These are phyloP conservation scores for Magallana nippona DNA, from an alignment of 2,888 invertebrate genomes.

Conservation along the genomic window DNA sequence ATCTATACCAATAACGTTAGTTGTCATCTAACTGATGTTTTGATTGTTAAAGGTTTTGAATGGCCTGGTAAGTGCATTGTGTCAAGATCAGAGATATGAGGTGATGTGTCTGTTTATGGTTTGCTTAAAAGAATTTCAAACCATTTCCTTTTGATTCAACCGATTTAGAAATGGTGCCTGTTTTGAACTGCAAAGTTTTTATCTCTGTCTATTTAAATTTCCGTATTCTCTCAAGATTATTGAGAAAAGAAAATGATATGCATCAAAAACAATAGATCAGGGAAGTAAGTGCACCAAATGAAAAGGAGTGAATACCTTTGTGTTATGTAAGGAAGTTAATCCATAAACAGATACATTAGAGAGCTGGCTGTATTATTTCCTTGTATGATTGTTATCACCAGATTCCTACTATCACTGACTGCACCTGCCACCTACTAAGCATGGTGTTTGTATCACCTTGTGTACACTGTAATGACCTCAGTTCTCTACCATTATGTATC, in stretches of 20 bases:
- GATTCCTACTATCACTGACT: neutral
- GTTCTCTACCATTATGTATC: no score
- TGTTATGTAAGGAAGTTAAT: no score
- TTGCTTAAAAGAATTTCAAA: neutral
- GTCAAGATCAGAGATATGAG: neutral
- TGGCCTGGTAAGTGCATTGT: slow-evolving; percentile 11
- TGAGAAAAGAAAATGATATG: no score
- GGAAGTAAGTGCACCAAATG: no score
- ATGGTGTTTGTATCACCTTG: neutral
- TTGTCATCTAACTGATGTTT: neutral
- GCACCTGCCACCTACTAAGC: neutral
- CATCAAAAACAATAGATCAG: no score
- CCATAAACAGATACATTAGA: no score
- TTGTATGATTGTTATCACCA: neutral
- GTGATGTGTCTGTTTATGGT: neutral
- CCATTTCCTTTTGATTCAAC: neutral
- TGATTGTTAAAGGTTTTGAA: slow-evolving; percentile 14
- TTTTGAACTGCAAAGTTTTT: no score
- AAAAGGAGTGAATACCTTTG: no score
- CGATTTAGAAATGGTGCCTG: neutral
- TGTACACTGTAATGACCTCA: neutral
- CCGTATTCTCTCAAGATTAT: no score
- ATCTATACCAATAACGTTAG: neutral
- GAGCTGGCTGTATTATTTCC: neutral
- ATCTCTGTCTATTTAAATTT: no score